Evolutionary conservation across 2,888 invertebrate genomes (phyloP), one percentile per base, ranked within the genome.

Genomic region (Stictocephala bisonia): DNA sequence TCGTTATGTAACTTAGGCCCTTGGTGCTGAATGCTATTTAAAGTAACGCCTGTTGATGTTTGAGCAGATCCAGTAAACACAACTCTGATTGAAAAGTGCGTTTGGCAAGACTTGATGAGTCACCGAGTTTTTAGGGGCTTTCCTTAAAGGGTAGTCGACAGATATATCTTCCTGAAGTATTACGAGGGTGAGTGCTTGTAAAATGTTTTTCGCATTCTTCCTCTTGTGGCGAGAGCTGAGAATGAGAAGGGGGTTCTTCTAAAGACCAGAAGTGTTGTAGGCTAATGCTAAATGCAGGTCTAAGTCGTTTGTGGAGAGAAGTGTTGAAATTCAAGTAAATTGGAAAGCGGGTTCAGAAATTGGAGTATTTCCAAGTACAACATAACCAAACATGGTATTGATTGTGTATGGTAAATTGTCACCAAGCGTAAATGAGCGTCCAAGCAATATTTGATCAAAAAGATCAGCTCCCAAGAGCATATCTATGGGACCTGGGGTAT

Each of bases 1-100:
- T 60, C 60, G 22, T 27, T 27, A 24, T 60, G 60, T 22, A 60
- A 35, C 26, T 60, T 60, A 13, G 60, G 60, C 1, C 60, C 60
- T 40, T 35, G 60, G n/a, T 60, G 22, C 13, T 15, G 60, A 9
- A 60, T 35, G 11, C 22, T 20, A 40, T 60, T 60, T 18, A 60
- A 22, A 2, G 35, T 13, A 20, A 40, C n/a, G n/a, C 40, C 35
- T 15, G 31, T 15, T 18, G 58, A 31, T 4, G 58, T 58, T 3
- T 15, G 31, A 31, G 58, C 58, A 3, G 20, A 58, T 4, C 35
- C 58, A 35, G 31, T 58, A 35, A 58, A 58, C 4, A 58, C 58
- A 6, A 58, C 58, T 31, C 58, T 31, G 20, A 58, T 2, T 15
- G 35, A 35, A 58, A 29, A 35, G 31, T 58, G 15, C 11, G 2